These are phyloP conservation scores for Semnornis frantzii DNA, from an alignment of 2,113 vertebrate species.

Conservation along the genomic window DNA sequence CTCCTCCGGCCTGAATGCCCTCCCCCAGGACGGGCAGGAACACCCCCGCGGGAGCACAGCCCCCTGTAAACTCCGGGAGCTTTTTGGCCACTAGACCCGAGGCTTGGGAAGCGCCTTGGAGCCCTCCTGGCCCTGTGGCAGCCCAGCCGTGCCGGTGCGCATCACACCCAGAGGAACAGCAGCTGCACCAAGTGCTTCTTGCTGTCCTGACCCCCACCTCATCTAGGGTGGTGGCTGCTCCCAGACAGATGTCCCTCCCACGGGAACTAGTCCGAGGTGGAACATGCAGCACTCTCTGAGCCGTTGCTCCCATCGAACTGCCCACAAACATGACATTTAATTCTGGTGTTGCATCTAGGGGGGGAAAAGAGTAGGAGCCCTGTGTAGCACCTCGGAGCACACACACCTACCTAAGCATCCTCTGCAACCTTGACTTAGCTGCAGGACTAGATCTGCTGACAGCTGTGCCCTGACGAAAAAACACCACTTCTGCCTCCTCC, in stretches of 20 bases:
- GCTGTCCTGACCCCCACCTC: neutral
- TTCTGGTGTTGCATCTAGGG: neutral
- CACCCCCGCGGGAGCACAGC: fast-evolving
- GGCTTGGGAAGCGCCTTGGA: neutral
- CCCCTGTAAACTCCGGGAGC: neutral
- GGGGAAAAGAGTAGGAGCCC: fast-evolving
- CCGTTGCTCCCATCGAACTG: neutral
- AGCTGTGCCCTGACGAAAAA: neutral
- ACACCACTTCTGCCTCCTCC: neutral
- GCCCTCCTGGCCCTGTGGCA: neutral
- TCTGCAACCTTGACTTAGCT: neutral
- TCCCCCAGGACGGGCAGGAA: neutral
- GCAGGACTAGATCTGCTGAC: neutral
- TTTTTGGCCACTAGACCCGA: neutral
- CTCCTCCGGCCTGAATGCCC: neutral
- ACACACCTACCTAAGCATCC: neutral
- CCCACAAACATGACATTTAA: neutral
- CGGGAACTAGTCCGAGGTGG: neutral
- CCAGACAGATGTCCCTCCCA: neutral
- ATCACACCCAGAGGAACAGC: fast-evolving
- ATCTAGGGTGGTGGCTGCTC: neutral
- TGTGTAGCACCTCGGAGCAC: neutral
- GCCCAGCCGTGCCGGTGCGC: fast-evolving
- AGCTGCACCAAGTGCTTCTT: neutral
- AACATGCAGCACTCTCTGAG: neutral